Evolutionary conservation across 2,113 vertebrate genomes (phyloP).

Genomic region (Ammodytes dubius): DNA sequence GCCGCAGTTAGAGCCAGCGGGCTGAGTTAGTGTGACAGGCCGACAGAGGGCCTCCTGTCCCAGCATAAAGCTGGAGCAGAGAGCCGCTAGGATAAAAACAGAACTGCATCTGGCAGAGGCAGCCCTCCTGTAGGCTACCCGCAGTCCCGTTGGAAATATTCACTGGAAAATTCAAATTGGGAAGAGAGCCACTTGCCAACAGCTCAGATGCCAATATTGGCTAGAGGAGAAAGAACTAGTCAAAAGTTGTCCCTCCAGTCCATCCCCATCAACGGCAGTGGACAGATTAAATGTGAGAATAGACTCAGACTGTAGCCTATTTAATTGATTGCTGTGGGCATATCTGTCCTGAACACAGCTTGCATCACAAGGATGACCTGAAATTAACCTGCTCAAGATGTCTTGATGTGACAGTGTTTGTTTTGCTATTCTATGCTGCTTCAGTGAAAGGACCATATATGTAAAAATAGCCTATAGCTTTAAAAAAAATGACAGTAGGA

Average conservation of each 20-base stretch:
- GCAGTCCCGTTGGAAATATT: background rate
- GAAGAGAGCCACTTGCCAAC: constrained; percentile 8
- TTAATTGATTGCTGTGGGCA: background rate
- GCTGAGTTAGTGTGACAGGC: constrained; percentile 85
- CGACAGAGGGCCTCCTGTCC: constrained; percentile 82
- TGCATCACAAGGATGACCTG: background rate
- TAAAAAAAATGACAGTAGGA: background rate
- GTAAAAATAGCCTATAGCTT: background rate
- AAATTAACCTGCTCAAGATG: background rate
- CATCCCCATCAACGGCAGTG: background rate
- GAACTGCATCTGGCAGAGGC: constrained; percentile 6
- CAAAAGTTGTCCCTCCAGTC: background rate
- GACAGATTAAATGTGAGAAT: background rate
- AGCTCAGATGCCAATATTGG: background rate
- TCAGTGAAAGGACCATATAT: background rate
- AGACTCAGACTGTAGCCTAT: background rate
- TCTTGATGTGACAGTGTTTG: background rate
- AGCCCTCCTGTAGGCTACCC: background rate
- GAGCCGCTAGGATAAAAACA: constrained; percentile 25
- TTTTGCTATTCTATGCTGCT: background rate
- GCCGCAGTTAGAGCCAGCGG: constrained; percentile 87
- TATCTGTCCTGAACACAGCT: background rate
- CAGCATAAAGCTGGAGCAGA: constrained; percentile 52
- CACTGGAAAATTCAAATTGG: constrained; percentile 15
- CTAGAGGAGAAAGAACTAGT: background rate